Evolutionary conservation across 2,113 vertebrate genomes (phyloP), one percentile per base, ranked within the genome.

Genomic region (Scortum barcoo): DNA sequence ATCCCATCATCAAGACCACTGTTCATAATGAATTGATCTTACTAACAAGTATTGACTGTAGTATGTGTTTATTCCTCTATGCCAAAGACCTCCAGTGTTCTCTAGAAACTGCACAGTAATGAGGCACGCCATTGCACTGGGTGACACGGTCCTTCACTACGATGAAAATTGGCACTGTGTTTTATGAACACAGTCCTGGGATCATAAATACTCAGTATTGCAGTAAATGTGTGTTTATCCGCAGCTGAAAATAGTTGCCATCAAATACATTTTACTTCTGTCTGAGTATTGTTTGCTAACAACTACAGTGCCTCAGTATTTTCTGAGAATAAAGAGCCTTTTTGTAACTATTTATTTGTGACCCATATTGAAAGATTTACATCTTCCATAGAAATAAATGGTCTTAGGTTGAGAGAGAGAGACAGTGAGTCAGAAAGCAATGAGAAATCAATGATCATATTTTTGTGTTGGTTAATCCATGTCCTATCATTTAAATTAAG

Each of bases 391-490:
- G 12, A 12, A 48, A 58, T 8, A 8, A 58, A 58, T n/a, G n/a
- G n/a, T n/a, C 11, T 80, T 19, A 2, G 3, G 6, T 12, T 17
- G 53, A n/a, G 44, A 51, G 53, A 7, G 22, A 58, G 28, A 40
- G 22, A 67, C 53, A n/a, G 40, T 10, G 0, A 40, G 30, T 40
- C 5, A 4, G 12, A 28, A n/a, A 30, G 11, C 30, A 81, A 13
- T 67, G 16, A 36, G 17, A 63, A 12, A 40, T 38, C 38, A 12
- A 17, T n/a, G n/a, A n/a, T n/a, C 3, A 26, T 71, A 5, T 44
- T 51, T 53, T 19, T 53, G n/a, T 57, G 17, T 36, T 70, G 14
- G 28, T 80, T 42, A 80, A 72, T 67, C 76, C 4, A 36, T 28
- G 11, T 22, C 36, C 50, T 33, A 33, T 22, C 14, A 20, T 46